phyloP scores from a whole-genome alignment of 2,888 invertebrate genomes.

The Papilio protenor region DNA sequence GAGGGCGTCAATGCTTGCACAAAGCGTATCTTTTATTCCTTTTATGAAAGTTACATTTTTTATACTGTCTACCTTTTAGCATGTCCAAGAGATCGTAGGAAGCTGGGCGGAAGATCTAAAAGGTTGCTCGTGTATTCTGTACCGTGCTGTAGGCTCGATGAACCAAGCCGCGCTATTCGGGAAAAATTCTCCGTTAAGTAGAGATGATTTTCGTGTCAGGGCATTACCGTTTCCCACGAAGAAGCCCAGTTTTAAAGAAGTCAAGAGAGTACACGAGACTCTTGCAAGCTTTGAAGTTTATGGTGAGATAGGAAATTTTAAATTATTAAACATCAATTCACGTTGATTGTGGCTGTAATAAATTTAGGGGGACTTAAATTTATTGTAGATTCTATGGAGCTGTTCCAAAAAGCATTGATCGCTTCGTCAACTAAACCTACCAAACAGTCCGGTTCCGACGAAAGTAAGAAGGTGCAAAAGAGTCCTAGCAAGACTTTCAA shows the following conservation, averaged over 20 bases:
- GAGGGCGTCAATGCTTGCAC: neutral
- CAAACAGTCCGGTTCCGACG: slow-evolving; percentile 61
- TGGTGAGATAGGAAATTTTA: slow-evolving; percentile 74
- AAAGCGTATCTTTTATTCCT: neutral
- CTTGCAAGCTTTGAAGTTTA: slow-evolving; percentile 87
- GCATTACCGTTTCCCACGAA: slow-evolving; percentile 92
- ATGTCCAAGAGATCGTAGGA: slow-evolving; percentile 88
- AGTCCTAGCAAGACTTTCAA: slow-evolving; percentile 76
- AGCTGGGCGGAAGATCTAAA: slow-evolving; percentile 88
- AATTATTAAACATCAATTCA: neutral
- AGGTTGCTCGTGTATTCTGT: slow-evolving; percentile 88
- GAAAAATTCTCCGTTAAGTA: slow-evolving; percentile 87
- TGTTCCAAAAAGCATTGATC: slow-evolving; percentile 76
- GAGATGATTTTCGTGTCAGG: slow-evolving; percentile 86
- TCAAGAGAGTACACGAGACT: slow-evolving; percentile 88
- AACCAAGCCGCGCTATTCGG: slow-evolving; percentile 91
- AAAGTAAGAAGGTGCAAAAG: slow-evolving; percentile 65
- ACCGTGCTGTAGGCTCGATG: slow-evolving; percentile 89
- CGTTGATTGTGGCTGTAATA: neutral
- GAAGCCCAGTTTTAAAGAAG: slow-evolving; percentile 92
- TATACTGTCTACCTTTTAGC: slow-evolving; percentile 78
- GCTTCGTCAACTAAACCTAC: slow-evolving; percentile 59
- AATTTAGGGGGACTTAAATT: neutral
- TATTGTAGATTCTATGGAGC: slow-evolving; percentile 81
- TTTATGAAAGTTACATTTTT: neutral